Evolutionary conservation across 1,140 invertebrate genomes (phyloP), one percentile per base, ranked within the genome.

Genomic region (Zaprionus africanus): DNA sequence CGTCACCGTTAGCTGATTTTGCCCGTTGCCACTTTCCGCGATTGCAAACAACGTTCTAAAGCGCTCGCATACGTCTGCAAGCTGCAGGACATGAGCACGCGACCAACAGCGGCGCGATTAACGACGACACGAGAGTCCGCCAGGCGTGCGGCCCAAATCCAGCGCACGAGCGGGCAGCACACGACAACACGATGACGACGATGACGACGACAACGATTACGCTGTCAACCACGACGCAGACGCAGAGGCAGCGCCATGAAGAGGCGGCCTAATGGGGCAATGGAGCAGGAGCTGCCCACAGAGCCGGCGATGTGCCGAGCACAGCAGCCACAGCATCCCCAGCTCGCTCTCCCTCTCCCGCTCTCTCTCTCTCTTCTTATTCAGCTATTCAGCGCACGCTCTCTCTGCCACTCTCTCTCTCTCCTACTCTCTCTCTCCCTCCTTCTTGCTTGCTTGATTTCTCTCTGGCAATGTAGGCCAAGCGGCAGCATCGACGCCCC

Each of bases 41-140:
- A 74, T 88, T 83, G 81, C 81, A 88, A 88, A 88, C 84, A 90
- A 81, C 84, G 85, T 88, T 88, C 85, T 90, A 84, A 90, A 88
- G 76, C 85, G 82, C 81, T 88, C 78, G 78, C 78, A 80, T 87
- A 84, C 85, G 85, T 88, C 81, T 88, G 85, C 77, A 78, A 68
- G 88, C 81, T 88, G 85, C 80, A 78, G 81, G 75, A 81, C 69
- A 81, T 71, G 64, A 63, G 63, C 70, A 79, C 73, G 71, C 72
- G 59, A 75, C 72, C n/a, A n/a, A 51, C 41, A 46, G 41, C 41
- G 41, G 9, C 46, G 41, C 41, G 13, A 46, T 15, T 7, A 46
- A 17, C 12, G 13, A 13, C 36, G 36, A 38, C 13, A 15, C 36
- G 13, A 12, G 36, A 38, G 36, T 38, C 36, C 36, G 13, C 13